These are phyloP conservation scores for Nerophis lumbriciformis DNA, from an alignment of 2,113 vertebrate genomes.

Conservation along the genomic window DNA sequence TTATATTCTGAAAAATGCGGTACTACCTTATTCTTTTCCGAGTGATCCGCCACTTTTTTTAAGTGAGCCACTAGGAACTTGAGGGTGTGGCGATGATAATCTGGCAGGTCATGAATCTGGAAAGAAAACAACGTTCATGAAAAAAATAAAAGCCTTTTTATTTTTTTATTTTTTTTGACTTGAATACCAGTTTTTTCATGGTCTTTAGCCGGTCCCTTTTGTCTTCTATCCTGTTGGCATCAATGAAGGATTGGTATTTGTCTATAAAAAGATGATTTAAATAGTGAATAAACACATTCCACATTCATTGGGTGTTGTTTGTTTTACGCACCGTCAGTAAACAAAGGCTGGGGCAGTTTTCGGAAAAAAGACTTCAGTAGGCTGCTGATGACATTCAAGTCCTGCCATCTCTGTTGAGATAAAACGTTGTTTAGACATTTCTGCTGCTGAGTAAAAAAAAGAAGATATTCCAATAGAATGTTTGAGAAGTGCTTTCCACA, in stretches of 20 bases:
- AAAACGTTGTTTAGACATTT: background rate
- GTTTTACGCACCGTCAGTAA: slow-evolving; percentile 84
- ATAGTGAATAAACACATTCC: background rate
- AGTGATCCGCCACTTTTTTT: slow-evolving; percentile 88
- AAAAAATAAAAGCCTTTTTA: background rate
- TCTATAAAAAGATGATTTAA: slow-evolving; percentile 64
- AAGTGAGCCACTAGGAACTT: slow-evolving; percentile 89
- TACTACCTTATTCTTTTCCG: slow-evolving; percentile 87
- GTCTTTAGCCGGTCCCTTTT: slow-evolving; percentile 86
- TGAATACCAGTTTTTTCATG: slow-evolving; percentile 84
- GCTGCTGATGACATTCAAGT: slow-evolving; percentile 95
- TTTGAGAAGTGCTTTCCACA: slow-evolving; percentile 28
- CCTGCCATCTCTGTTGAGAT: slow-evolving; percentile 87
- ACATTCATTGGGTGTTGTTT: background rate
- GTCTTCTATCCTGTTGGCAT: slow-evolving; percentile 88
- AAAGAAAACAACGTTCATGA: background rate
- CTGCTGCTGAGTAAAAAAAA: background rate
- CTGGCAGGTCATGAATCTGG: slow-evolving; percentile 87
- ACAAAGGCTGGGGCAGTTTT: slow-evolving; percentile 92
- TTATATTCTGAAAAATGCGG: too few species aligned
- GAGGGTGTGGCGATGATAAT: slow-evolving; percentile 88
- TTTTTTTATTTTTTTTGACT: background rate
- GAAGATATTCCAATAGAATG: background rate
- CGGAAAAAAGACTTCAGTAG: slow-evolving; percentile 93
- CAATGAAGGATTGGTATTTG: slow-evolving; percentile 91